Evolutionary conservation across 2,888 invertebrate species (phyloP).

Genomic region (Macrophya annulata): DNA sequence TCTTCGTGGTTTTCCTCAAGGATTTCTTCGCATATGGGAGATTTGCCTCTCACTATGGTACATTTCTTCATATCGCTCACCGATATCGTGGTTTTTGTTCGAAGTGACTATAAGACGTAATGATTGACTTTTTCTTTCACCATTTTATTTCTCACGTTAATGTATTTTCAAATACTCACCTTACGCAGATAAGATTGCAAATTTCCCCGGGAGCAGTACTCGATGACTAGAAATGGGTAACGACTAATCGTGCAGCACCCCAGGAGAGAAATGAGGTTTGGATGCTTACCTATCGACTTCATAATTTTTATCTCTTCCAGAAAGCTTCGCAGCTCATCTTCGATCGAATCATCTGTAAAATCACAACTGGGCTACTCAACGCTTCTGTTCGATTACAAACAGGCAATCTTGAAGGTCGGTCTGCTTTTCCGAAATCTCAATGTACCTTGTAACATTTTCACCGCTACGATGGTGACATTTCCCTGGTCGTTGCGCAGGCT

Average conservation of each 20-base stretch:
- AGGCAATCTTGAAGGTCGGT: neutral
- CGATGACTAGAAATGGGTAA: slow-evolving; percentile 87
- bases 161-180: slow-evolving; percentile 61
- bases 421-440: neutral
- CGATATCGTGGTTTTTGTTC: neutral
- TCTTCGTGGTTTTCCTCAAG: neutral
- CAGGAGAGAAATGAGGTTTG: slow-evolving; percentile 91
- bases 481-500: slow-evolving; percentile 81
- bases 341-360: slow-evolving; percentile 84
- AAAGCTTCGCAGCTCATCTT: slow-evolving; percentile 89
- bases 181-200: slow-evolving; percentile 87
- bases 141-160: neutral
- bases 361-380: neutral
- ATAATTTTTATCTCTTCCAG: slow-evolving; percentile 92
- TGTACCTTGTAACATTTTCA: slow-evolving; percentile 92
- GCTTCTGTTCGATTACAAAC: neutral
- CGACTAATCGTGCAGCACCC: slow-evolving; percentile 86
- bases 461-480: slow-evolving; percentile 84
- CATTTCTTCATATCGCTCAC: neutral
- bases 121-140: neutral
- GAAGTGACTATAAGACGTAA: neutral
- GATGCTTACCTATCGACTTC: slow-evolving; percentile 92
- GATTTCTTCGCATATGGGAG: neutral
- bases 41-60: neutral
- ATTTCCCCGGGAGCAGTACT: slow-evolving; percentile 92